Evolutionary conservation across 2,888 invertebrate species (phyloP).

Genomic region (Urechis unicinctus): DNA sequence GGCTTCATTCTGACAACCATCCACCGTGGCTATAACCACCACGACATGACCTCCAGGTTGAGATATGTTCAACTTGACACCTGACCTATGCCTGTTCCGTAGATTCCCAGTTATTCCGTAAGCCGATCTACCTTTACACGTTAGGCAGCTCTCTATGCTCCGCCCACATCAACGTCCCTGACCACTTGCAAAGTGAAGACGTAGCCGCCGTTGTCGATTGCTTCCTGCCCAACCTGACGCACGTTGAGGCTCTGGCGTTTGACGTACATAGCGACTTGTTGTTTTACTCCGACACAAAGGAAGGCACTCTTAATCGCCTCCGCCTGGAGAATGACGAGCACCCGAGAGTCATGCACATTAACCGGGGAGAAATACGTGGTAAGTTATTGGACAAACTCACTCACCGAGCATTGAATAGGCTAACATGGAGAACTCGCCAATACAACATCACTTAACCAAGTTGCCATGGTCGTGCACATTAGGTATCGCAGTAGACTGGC

Average conservation of each 20-base stretch:
- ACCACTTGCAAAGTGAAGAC: constrained; percentile 2
- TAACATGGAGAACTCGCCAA: neutral
- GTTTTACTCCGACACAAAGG: constrained; percentile 13
- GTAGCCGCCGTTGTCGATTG: constrained; percentile 5
- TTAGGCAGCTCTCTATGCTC: constrained; percentile 11
- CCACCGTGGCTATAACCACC: no score
- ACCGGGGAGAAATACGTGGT: neutral
- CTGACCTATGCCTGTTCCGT: neutral
- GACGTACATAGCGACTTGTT: constrained; percentile 8
- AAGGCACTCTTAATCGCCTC: neutral
- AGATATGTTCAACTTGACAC: neutral
- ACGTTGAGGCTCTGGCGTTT: constrained; percentile 10
- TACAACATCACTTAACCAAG: neutral
- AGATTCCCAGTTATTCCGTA: constrained; percentile 3
- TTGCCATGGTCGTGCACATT: neutral
- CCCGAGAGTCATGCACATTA: neutral
- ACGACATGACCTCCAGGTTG: no score
- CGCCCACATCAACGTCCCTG: constrained; percentile 5
- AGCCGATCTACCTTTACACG: constrained; percentile 15
- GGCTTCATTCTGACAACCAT: no score
- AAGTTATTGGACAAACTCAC: no score
- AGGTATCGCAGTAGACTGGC: constrained; percentile 19
- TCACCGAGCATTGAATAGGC: neutral
- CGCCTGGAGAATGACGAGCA: neutral
- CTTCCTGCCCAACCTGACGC: constrained; percentile 3